Percentiles rank a stretch among this genome's conserved stretches.
Conservation (phyloP, 1,140 invertebrate genomes). For the Anoplophora glabripennis region DNA sequence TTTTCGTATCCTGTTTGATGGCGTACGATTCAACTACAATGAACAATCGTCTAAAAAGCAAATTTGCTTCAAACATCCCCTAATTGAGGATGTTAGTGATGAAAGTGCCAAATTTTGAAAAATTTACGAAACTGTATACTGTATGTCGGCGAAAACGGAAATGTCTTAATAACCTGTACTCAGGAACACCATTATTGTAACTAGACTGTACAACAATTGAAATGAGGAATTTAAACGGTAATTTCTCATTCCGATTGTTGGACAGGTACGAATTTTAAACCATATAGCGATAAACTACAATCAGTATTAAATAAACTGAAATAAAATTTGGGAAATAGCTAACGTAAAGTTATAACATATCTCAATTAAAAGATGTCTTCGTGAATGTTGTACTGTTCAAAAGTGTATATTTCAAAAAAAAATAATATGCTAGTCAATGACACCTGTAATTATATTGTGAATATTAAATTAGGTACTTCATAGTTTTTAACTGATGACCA, state of each 20-base stretch:
- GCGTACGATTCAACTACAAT: too few species aligned
- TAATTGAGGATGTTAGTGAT: constrained; percentile 39
- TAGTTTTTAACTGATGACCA: constrained; percentile 9
- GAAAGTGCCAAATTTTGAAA: constrained; percentile 49
- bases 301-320: constrained; percentile 12
- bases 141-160: constrained; percentile 6
- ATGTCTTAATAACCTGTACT: constrained; percentile 13
- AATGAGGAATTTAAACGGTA: constrained; percentile 3
- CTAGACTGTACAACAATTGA: too few species aligned
- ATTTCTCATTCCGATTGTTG: background rate
- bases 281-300: constrained; percentile 6
- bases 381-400: constrained; percentile 2
- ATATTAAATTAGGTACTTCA: constrained; percentile 14
- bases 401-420: background rate
- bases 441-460: constrained; percentile 14
- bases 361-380: constrained; percentile 12
- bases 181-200: constrained; percentile 1
- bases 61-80: background rate
- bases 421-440: background rate
- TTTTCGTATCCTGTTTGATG: background rate
- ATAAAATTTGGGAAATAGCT: background rate
- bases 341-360: constrained; percentile 5
- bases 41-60: background rate
- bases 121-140: background rate
- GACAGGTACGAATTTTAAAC: background rate